These are phyloP conservation scores for Dasysyrphus albostriatus DNA, from an alignment of 2,888 invertebrate species.

Conservation along the genomic window DNA sequence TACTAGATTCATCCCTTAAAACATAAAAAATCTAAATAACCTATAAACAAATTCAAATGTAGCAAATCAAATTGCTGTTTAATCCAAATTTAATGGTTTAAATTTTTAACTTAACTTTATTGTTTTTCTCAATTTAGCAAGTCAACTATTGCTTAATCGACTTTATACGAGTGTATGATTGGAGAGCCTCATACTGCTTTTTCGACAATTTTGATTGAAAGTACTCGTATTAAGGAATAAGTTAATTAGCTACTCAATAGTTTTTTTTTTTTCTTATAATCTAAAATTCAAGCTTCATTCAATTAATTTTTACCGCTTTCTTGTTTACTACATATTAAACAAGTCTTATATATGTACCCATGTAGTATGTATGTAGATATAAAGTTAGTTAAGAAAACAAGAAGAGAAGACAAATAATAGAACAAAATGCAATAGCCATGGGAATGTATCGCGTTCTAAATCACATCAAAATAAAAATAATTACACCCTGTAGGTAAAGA, in stretches of 20 bases:
- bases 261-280: neutral
- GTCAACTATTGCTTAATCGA: too few relatives aligned
- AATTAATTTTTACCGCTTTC: constrained; percentile 1
- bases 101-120: too few relatives aligned
- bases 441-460: constrained; percentile 68
- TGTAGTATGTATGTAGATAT: too few relatives aligned
- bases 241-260: neutral
- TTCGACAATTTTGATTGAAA: neutral
- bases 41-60: too few relatives aligned
- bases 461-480: constrained; percentile 62
- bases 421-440: constrained; percentile 53
- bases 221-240: too few relatives aligned
- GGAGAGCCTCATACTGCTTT: neutral
- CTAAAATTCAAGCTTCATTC: neutral
- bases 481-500: constrained; percentile 32
- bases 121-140: too few relatives aligned
- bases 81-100: too few relatives aligned
- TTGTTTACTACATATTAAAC: neutral
- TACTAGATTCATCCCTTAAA: too few relatives aligned
- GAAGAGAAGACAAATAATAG: neutral
- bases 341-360: too few relatives aligned
- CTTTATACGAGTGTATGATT: too few relatives aligned
- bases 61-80: too few relatives aligned
- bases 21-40: too few relatives aligned
- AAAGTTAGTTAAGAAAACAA: neutral